Evolutionary conservation across 2,113 vertebrate species (phyloP).

Genomic region (Hystrix brachyura): DNA sequence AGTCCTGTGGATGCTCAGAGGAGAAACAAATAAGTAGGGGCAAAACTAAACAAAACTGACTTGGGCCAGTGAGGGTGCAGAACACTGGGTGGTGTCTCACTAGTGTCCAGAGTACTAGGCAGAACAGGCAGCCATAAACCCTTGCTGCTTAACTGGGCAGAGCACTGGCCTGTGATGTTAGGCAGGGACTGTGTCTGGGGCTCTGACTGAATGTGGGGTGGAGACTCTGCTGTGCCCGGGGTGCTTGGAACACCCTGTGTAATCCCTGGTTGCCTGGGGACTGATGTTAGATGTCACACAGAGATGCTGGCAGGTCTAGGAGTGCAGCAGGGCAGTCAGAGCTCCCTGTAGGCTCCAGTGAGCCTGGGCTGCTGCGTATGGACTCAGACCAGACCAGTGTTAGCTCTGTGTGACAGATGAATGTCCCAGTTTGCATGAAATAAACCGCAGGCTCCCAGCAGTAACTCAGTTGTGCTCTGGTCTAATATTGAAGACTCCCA

Average conservation of each 20-base stretch:
- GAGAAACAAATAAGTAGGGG: not conserved
- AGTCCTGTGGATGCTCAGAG: not conserved
- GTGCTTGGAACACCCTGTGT: not conserved
- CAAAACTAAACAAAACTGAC: not conserved
- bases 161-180: not conserved
- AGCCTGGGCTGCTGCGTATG: not conserved
- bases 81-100: not conserved
- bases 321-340: not conserved
- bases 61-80: not conserved
- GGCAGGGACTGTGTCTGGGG: not conserved
- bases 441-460: not conserved
- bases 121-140: not conserved
- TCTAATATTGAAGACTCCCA: not conserved
- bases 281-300: not conserved
- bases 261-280: not conserved
- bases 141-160: not conserved
- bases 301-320: not conserved
- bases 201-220: not conserved
- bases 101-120: not conserved
- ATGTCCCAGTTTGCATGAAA: not conserved
- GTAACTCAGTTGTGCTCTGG: not conserved
- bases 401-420: not conserved
- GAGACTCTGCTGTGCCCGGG: not conserved
- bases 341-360: not conserved
- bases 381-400: not conserved